Evolutionary conservation across 2,113 vertebrate genomes (phyloP).

Genomic region (Varanus salvator): DNA sequence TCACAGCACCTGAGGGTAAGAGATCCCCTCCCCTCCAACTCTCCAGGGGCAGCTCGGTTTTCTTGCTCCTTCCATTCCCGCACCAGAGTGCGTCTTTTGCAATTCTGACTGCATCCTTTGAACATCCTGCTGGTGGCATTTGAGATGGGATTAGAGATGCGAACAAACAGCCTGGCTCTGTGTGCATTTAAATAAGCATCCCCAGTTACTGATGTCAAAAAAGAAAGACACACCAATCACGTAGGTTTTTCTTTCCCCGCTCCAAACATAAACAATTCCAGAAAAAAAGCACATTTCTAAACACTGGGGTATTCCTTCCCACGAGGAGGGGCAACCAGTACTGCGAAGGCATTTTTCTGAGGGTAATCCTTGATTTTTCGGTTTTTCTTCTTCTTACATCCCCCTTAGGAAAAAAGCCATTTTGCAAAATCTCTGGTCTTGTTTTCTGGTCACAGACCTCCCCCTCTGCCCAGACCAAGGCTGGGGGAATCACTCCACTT

Average conservation of each 20-base stretch:
- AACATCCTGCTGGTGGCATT: constrained; percentile 2
- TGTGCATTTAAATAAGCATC: not conserved
- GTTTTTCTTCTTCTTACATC: no score
- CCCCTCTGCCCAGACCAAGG: no score
- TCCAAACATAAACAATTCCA: no score
- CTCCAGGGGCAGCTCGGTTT: not conserved
- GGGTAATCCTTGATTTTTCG: no score
- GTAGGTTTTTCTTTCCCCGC: no score
- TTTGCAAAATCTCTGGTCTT: no score
- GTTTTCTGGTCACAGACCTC: no score
- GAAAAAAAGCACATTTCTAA: no score
- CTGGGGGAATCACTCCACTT: no score
- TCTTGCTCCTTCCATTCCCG: not conserved
- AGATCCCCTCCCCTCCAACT: no score
- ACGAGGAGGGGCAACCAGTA: not conserved
- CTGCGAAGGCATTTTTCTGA: not conserved
- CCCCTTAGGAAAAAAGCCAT: no score
- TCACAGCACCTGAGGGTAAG: not conserved
- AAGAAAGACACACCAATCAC: rapidly evolving
- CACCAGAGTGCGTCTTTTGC: not conserved
- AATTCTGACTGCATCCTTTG: not conserved
- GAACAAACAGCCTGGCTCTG: not conserved
- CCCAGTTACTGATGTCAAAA: rapidly evolving
- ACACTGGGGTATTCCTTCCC: not conserved
- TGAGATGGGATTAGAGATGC: not conserved